These are phyloP conservation scores for Sipunculus nudus DNA, from an alignment of 2,888 invertebrate genomes.

Conservation along the genomic window DNA sequence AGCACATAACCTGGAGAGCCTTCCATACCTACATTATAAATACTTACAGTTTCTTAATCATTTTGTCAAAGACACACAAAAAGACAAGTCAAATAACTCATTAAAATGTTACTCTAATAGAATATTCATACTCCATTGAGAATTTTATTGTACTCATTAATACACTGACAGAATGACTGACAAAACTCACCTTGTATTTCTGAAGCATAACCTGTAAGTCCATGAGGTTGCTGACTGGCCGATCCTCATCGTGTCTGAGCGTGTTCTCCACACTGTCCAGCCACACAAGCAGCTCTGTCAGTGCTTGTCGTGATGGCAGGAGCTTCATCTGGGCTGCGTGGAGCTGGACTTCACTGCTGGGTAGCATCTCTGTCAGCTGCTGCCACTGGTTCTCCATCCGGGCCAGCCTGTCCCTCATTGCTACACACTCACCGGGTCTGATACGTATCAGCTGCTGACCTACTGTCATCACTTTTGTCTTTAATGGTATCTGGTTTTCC, in stretches of 20 bases:
- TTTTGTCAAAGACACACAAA: no score
- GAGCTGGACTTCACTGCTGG: slow-evolving; percentile 53
- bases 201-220: slow-evolving; percentile 57
- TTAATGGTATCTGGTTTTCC: slow-evolving; percentile 53
- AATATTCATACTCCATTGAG: no score
- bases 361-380: slow-evolving; percentile 52
- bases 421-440: slow-evolving; percentile 47
- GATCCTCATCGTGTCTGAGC: slow-evolving; percentile 47
- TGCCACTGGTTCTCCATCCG: slow-evolving; percentile 56
- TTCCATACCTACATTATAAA: no score
- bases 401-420: slow-evolving; percentile 46
- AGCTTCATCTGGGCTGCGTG: slow-evolving; percentile 62
- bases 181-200: slow-evolving; percentile 56
- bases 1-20: no score
- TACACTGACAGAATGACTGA: not conserved
- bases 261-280: slow-evolving; percentile 51
- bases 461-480: slow-evolving; percentile 49
- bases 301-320: slow-evolving; percentile 62
- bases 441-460: slow-evolving; percentile 54
- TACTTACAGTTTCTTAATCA: no score
- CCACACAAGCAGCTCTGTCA: slow-evolving; percentile 58
- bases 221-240: slow-evolving; percentile 44
- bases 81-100: no score
- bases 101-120: no score
- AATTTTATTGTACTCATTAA: no score